Percentiles rank a stretch among this genome's conserved stretches.
phyloP scores from a whole-genome alignment of 2,797 vertebrate genomes.

The Podarcis siculus region DNA sequence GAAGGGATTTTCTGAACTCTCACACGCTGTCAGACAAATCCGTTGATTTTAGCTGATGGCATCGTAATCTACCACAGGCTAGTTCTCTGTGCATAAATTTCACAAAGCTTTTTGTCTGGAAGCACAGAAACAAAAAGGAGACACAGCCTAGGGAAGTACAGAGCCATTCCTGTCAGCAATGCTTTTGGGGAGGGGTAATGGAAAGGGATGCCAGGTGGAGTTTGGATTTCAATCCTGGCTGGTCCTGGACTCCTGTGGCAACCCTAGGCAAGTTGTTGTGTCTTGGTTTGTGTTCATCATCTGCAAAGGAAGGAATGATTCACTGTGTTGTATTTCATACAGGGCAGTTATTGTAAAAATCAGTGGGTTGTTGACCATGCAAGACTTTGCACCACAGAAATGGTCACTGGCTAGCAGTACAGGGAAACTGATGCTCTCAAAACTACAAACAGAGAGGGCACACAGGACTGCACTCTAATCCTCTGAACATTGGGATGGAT shows the following conservation, averaged over 20 bases:
- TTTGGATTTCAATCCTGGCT: background rate
- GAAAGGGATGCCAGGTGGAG: background rate
- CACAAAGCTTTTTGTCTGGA: conserved; percentile 33
- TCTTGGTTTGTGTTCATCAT: background rate
- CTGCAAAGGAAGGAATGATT: background rate
- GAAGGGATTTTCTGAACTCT: conserved; percentile 47
- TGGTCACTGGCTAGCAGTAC: too few species aligned
- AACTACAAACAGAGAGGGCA: background rate
- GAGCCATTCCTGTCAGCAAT: background rate
- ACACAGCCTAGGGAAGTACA: background rate
- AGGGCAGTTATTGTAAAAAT: background rate
- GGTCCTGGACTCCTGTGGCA: background rate
- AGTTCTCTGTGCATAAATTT: conserved; percentile 48
- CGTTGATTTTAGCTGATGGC: conserved; percentile 55
- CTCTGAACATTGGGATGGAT: background rate
- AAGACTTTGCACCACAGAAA: background rate
- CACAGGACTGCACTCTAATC: background rate
- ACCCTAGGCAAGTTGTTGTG: background rate
- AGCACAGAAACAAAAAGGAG: background rate
- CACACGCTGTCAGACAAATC: conserved; percentile 14
- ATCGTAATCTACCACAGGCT: conserved; percentile 53
- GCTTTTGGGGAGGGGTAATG: background rate
- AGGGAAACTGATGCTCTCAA: background rate
- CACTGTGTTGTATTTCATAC: too few species aligned
- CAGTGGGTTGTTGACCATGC: background rate